Evolutionary conservation across 2,113 vertebrate species (phyloP).

Genomic region (Hucho hucho): DNA sequence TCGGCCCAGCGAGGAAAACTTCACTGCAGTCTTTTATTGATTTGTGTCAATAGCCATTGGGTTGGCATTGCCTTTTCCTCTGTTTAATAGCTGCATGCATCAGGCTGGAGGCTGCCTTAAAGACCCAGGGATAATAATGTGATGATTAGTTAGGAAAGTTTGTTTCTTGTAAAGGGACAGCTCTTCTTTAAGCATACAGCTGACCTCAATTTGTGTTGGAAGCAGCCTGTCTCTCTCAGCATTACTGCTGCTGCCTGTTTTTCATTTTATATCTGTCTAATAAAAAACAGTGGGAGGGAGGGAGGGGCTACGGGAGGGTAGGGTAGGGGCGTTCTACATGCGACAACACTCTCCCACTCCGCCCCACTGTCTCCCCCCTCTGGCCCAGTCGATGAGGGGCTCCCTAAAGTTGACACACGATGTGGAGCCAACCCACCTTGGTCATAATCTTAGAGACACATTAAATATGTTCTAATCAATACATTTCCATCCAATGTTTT

Average conservation of each 20-base stretch:
- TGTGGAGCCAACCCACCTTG: constrained; percentile 21
- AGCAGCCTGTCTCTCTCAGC: constrained; percentile 70
- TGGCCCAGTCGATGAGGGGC: constrained; percentile 31
- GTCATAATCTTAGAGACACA: constrained; percentile 22
- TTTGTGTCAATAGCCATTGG: constrained; percentile 73
- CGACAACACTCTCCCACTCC: constrained; percentile 21
- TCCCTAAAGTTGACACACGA: constrained; percentile 20
- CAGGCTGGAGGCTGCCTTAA: constrained; percentile 50
- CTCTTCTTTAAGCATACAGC: constrained; percentile 83
- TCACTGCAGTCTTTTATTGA: constrained; percentile 68
- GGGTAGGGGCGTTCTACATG: not conserved
- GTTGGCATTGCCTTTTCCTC: constrained; percentile 42
- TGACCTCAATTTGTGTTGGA: constrained; percentile 94
- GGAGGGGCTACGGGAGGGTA: constrained; percentile 30
- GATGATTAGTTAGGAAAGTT: constrained; percentile 78
- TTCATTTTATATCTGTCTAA: constrained; percentile 98
- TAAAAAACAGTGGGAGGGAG: constrained; percentile 85
- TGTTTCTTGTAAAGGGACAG: constrained; percentile 75
- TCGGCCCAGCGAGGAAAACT: constrained; percentile 60
- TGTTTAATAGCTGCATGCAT: constrained; percentile 59
- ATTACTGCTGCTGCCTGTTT: constrained; percentile 84
- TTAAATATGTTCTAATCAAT: not conserved
- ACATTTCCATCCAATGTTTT: not conserved
- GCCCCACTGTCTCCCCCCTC: constrained; percentile 31
- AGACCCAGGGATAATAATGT: constrained; percentile 64